A percentile compares a stretch with the other conserved stretches of the same genome.
Evolutionary conservation across 1,140 invertebrate species (phyloP).

Genomic region (Trissolcus basalis): DNA sequence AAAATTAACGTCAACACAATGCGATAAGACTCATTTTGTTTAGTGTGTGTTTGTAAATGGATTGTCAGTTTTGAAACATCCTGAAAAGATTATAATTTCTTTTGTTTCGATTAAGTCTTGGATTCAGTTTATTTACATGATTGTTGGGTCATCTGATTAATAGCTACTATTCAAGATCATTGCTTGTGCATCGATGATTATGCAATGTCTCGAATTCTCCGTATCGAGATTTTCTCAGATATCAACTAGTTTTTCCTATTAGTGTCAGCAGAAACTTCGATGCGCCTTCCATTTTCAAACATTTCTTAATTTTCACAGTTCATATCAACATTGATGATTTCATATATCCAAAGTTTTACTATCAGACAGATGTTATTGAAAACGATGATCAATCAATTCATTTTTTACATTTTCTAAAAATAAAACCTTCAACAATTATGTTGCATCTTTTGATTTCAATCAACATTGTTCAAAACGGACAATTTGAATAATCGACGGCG

Average conservation of each 20-base stretch:
- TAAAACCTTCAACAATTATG: no score
- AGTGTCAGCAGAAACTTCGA: constrained; percentile 17
- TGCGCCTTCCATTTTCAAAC: constrained; percentile 6
- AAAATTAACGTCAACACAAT: constrained; percentile 4
- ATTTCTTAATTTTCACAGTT: neutral
- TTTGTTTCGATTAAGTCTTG: constrained; percentile 19
- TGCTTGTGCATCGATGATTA: constrained; percentile 39
- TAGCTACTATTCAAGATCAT: constrained; percentile 43
- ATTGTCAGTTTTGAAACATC: constrained; percentile 17
- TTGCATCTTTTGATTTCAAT: no score
- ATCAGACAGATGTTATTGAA: no score
- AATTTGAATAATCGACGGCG: no score
- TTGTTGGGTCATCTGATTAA: constrained; percentile 54
- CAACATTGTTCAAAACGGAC: no score
- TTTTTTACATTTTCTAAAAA: no score
- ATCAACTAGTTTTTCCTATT: constrained; percentile 40
- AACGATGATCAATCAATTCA: no score
- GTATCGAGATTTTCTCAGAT: constrained; percentile 52
- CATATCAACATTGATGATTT: neutral
- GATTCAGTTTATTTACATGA: constrained; percentile 47
- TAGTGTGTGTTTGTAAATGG: neutral
- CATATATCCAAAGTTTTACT: no score
- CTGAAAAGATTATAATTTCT: constrained; percentile 23
- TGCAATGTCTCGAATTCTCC: constrained; percentile 48
- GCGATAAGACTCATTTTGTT: neutral